These are phyloP conservation scores for Atherix ibis DNA, from an alignment of 2,888 invertebrate genomes.

Conservation along the genomic window DNA sequence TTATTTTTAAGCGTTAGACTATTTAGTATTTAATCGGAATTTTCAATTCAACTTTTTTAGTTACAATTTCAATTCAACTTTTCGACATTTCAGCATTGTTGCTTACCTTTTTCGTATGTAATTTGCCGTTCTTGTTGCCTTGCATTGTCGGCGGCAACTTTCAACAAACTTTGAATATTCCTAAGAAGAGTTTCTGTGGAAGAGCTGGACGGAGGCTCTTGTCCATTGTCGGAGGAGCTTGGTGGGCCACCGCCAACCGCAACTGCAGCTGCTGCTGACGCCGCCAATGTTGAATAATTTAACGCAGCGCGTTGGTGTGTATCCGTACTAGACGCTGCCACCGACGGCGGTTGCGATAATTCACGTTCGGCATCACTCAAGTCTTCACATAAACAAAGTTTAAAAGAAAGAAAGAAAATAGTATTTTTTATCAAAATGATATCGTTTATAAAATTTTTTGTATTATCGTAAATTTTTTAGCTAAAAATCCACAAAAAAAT, in stretches of 20 bases:
- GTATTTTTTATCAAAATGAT: not conserved
- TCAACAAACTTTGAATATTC: conserved; percentile 89
- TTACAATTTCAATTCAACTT: too few relatives aligned
- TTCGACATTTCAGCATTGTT: too few relatives aligned
- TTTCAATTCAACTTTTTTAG: too few relatives aligned
- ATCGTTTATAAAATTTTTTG: too few relatives aligned
- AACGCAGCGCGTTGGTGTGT: conserved; percentile 48
- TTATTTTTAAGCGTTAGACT: too few relatives aligned
- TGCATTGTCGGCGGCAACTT: conserved; percentile 95
- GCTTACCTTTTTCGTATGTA: conserved; percentile 89
- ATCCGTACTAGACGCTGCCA: conserved; percentile 35
- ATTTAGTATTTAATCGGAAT: too few relatives aligned
- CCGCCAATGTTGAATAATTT: conserved; percentile 64
- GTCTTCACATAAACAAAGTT: conserved; percentile 36
- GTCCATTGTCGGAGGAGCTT: conserved; percentile 36
- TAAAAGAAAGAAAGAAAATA: not conserved
- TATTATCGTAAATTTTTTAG: too few relatives aligned
- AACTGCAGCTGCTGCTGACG: conserved; percentile 41
- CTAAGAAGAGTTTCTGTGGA: conserved; percentile 87
- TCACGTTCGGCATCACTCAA: conserved; percentile 62
- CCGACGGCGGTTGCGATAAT: conserved; percentile 44
- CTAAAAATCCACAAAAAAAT: not conserved
- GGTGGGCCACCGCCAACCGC: conserved; percentile 24
- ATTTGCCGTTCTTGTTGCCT: conserved; percentile 91
- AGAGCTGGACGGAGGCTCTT: conserved; percentile 47